Base-by-base conservation (phyloP, 2,113 vertebrate species). In the Eudyptes chrysolophus region DNA sequence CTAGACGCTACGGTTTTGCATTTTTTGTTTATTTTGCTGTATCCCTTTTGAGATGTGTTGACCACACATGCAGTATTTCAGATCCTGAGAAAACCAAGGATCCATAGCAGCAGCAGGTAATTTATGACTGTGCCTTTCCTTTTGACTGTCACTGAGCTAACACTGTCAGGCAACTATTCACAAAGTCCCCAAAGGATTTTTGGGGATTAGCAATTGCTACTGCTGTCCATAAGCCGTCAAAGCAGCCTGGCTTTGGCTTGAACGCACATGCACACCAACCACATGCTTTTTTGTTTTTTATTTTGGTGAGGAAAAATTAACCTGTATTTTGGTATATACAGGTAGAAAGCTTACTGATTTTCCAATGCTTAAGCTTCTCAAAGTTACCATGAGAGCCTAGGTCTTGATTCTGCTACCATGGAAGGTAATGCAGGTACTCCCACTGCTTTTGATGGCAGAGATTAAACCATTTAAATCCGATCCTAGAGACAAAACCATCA, bases 271-370 rank as follows among this genome's bases (percentile, higher is more conserved):
- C n/a, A 57, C 6, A 40, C 4, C n/a, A 84, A 32, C 1, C 13
- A 44, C 0, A 0, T 30, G 8, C 1, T 3, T 57, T 72, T 55
- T 49, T 32, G 0, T 0, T 4, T 69, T 64, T 52, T 16, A 34
- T 55, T 76, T 49, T 61, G 22, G 32, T 6, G 22, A 62, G n/a
- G 29, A 74, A 85, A 69, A 79, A 58, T 5, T 54, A 58, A 83
- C 16, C 12, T 27, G 3, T 27, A 55, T 75, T 92, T 81, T 52
- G 11, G 13, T 32, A 81, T 24, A 55, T 6, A 62, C 7, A 79
- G 3, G 11, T 52, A 48, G 77, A 71, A 76, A 30, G 36, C 13
- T 40, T 36, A n/a, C 15, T 51, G 34, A 51, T 51, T 89, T 75
- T 71, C 29, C n/a, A 64, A 10, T 20, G 21, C 51, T 70, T 84